A percentile compares a stretch with the other conserved stretches of the same genome.
phyloP scores from a whole-genome alignment of 1,140 invertebrate species.

The Hyposmocoma kahamanoa region DNA sequence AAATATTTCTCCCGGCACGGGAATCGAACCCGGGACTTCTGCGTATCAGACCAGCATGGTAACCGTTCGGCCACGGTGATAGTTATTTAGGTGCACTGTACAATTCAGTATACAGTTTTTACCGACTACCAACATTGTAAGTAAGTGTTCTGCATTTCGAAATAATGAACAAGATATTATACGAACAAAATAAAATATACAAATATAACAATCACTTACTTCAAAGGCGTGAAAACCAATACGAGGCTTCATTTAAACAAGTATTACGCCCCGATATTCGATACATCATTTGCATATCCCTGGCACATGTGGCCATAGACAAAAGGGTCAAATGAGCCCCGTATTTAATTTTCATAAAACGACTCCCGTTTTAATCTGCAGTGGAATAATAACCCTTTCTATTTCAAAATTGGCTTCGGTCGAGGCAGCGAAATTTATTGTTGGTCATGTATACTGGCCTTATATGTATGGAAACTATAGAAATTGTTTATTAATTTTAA shows the following conservation, averaged over 20 bases:
- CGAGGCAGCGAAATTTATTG: constrained; percentile 24
- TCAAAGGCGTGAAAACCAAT: background rate
- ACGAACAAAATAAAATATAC: no score
- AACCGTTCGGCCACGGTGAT: no score
- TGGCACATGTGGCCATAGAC: constrained; percentile 66
- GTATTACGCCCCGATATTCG: constrained; percentile 38
- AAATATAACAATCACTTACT: no score
- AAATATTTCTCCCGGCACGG: no score
- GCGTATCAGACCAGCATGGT: no score
- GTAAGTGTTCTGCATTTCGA: no score
- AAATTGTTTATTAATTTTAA: constrained; percentile 7
- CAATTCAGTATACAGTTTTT: no score
- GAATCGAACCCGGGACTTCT: no score
- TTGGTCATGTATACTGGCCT: constrained; percentile 10
- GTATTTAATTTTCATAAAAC: constrained; percentile 73
- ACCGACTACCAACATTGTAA: no score
- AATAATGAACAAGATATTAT: no score
- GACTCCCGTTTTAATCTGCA: constrained; percentile 61
- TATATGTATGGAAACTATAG: constrained; percentile 1
- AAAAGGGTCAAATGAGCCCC: constrained; percentile 55
- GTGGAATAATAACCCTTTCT: constrained; percentile 60
- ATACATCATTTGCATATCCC: constrained; percentile 70
- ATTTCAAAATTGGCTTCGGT: constrained; percentile 48
- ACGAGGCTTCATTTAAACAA: constrained; percentile 21
- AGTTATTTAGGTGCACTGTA: no score